phyloP scores from a whole-genome alignment of 2,888 invertebrate species.

The Arrhopalites spinosus region DNA sequence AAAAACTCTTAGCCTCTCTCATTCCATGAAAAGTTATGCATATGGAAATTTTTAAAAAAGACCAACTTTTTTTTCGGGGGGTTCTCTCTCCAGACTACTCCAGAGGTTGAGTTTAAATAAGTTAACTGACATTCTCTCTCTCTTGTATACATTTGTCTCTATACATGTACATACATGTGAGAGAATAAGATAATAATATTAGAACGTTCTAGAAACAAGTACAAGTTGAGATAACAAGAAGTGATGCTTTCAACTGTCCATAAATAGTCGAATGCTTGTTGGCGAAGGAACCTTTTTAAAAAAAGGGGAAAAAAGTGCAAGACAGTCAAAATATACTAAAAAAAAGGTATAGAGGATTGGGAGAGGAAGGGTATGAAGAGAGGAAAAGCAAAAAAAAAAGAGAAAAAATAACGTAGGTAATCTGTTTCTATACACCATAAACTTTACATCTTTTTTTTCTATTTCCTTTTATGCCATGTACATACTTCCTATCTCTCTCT shows the following conservation, averaged over 20 bases:
- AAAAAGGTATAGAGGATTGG: background rate
- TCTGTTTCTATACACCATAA: background rate
- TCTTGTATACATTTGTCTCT: too few relatives aligned
- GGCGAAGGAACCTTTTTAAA: background rate
- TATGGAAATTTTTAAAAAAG: too few relatives aligned
- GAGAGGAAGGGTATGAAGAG: background rate
- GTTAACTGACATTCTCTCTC: too few relatives aligned
- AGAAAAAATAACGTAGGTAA: background rate
- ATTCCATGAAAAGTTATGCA: too few relatives aligned
- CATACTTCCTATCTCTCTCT: background rate
- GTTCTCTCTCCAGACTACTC: too few relatives aligned
- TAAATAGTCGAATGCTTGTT: conserved; percentile 1
- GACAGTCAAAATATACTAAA: background rate
- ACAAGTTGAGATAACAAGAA: background rate
- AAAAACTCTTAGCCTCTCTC: too few relatives aligned
- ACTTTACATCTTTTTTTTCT: background rate
- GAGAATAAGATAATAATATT: too few relatives aligned
- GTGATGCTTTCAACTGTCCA: conserved; percentile 1
- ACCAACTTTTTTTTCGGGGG: too few relatives aligned
- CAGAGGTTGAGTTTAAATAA: too few relatives aligned
- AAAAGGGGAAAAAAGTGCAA: background rate
- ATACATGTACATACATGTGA: too few relatives aligned
- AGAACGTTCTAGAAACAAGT: too few relatives aligned
- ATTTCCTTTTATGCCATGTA: background rate
- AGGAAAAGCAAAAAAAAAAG: background rate